Percentiles rank a stretch among this genome's conserved stretches.
phyloP scores from a whole-genome alignment of 2,888 invertebrate species.

The Dromius quadrimaculatus region DNA sequence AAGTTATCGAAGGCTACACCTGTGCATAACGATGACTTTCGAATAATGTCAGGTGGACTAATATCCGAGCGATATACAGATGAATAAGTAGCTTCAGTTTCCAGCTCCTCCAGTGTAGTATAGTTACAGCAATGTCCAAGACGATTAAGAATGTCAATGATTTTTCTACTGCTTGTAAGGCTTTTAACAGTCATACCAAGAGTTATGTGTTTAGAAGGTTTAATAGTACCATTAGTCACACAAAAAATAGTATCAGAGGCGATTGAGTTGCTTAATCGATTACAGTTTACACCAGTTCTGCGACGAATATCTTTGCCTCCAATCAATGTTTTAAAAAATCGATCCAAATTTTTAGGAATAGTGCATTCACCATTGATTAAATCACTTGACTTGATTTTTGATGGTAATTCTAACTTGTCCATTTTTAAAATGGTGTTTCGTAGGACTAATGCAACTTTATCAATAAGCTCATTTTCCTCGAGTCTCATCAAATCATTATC shows the following conservation, averaged over 20 bases:
- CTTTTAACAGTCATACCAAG: constrained; percentile 56
- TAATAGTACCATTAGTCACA: constrained; percentile 54
- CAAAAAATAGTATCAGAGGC: constrained; percentile 53
- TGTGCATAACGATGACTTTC: constrained; percentile 42
- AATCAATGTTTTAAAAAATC: constrained; percentile 3
- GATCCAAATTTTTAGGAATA: no score
- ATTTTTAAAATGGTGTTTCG: no score
- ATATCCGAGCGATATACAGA: constrained; percentile 43
- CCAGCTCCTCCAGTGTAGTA: constrained; percentile 54
- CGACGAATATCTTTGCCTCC: no score
- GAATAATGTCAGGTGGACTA: constrained; percentile 53
- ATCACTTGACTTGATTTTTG: no score
- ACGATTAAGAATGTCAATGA: constrained; percentile 55
- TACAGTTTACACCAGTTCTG: no score
- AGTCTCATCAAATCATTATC: no score
- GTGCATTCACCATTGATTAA: no score
- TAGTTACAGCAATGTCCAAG: constrained; percentile 57
- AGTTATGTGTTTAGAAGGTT: constrained; percentile 56
- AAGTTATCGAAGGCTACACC: constrained; percentile 55
- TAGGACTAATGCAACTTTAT: no score
- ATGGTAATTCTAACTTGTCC: no score
- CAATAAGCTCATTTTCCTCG: no score
- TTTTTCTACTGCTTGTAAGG: constrained; percentile 55
- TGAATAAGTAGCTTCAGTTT: constrained; percentile 53
- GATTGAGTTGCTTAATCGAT: no score